Evolutionary conservation across 2,888 invertebrate species (phyloP), one percentile per base, ranked within the genome.

Genomic region (Cheiracanthium punctorium): DNA sequence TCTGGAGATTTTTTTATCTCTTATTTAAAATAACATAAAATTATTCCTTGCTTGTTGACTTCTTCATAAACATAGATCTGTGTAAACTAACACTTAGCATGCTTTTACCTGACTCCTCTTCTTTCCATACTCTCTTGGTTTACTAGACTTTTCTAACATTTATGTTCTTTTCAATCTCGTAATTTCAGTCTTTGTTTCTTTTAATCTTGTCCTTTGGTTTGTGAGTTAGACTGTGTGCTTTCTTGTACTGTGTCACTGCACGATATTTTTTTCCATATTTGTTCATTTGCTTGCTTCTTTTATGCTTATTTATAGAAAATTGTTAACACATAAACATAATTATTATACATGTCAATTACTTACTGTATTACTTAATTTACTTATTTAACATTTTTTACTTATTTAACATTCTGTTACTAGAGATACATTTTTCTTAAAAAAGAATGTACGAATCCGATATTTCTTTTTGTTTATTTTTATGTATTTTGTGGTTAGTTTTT

Each of bases 51-150:
- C 58, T 24, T 24, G 24, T 58, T 58, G 24, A 58, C 5, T 7
- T 14, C 10, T 48, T 48, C 2, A 17, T 58, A 12, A 58, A 0
- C 20, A 24, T 58, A 24, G 58, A 58, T 58, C 2, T 58, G 4
- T 58, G 5, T 48, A 58, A 2, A 58, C 4, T 58, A 58, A 58
- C 24, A 58, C 58, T 58, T 58, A 58, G 58, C 58, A 58, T 58
- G 58, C 58, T 17, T 58, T 58, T 58, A 58, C 58, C 58, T 58
- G 58, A 58, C 58, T 58, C 58, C 58, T 58, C 58, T 24, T 58
- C 58, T 58, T 58, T 58, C 58, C 24, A 17, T 12, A 24, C 24
- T 58, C 5, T 58, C 58, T 58, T 58, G 20, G 58, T 58, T 58
- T 24, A 1, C 17, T 58, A 58, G 20, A 24, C 24, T 20, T 58